Evolutionary conservation across 1,140 invertebrate genomes (phyloP), one percentile per base, ranked within the genome.

Genomic region (Acromyrmex heyeri): DNA sequence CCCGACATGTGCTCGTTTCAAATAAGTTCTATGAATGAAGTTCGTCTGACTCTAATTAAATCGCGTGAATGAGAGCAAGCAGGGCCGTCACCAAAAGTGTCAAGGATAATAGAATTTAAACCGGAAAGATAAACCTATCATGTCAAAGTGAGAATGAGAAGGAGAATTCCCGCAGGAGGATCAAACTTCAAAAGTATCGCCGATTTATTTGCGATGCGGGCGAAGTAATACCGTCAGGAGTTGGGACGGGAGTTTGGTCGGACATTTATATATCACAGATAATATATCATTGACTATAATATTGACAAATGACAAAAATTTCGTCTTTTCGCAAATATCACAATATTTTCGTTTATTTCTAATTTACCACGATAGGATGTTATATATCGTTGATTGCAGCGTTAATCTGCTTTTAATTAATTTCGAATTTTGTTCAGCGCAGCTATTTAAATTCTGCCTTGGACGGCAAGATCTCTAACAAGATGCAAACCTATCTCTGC

Each of bases 21-120:
- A 55, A 72, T 82, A 82, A 82, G 79, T 82, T 82, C 65, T 65
- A 8, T 73, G 67, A 82, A 82, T 82, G 79, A 82, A 82, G 67
- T 59, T 82, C 38, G 67, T 38, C 30, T 24, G 34, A 10, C 53
- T 59, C 38, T 82, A 72, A 82, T 82, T 82, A 61, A 82, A 82
- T 82, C 55, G 79, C 67, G 61, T 82, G 67, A 82, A 82, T 73
- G 79, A 73, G 53, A 12, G 67, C 67, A 24, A 55, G 55, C 24
- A 18, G 38, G 18, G 55, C 24, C 24, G 67, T 61, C 67, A 14
- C 21, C 67, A 38, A 30, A 82, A 48, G 67, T 82, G 67, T 72
- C 67, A 61, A 21, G 55, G 79, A 82, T 82, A 82, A 82, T 82
- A 73, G 48, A 73, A 38, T 82, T 82, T 34, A 44, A 44, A 70